Percentiles rank a stretch among this genome's conserved stretches.
Conservation (phyloP, 2,113 vertebrate species). For the Cheirogaleus medius region DNA sequence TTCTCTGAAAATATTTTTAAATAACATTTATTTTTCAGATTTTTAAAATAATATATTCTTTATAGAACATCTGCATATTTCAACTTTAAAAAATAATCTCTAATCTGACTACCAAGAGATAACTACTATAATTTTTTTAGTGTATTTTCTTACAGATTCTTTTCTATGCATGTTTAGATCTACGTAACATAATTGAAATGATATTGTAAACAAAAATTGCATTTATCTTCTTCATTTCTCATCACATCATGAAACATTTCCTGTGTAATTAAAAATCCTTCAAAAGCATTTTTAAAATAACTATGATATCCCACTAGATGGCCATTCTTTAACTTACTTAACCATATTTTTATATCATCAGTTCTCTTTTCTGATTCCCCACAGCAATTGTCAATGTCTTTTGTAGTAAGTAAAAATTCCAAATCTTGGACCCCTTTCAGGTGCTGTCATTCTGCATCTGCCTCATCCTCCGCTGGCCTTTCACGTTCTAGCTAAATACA, state of each 20-base stretch:
- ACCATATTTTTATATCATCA: background rate
- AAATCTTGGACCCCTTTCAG: background rate
- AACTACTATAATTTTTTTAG: background rate
- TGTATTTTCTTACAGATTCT: background rate
- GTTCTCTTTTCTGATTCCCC: background rate
- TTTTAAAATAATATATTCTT: background rate
- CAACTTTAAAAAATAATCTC: background rate
- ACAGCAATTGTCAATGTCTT: background rate
- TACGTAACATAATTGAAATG: background rate
- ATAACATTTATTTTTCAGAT: background rate
- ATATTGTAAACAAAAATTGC: background rate
- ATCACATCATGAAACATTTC: background rate
- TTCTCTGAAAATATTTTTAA: background rate
- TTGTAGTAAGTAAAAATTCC: slow-evolving; percentile 11
- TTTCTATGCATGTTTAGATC: background rate
- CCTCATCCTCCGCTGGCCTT: background rate
- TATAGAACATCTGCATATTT: background rate
- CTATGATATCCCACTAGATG: background rate
- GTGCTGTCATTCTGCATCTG: background rate
- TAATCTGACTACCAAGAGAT: background rate
- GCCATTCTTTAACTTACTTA: background rate
- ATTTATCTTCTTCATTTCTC: background rate
- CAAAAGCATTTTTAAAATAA: background rate
- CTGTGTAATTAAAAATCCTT: background rate
- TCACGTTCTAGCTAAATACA: background rate